Base-by-base conservation (phyloP, 1,140 invertebrate species). In the honey bee (Apis mellifera) region DNA sequence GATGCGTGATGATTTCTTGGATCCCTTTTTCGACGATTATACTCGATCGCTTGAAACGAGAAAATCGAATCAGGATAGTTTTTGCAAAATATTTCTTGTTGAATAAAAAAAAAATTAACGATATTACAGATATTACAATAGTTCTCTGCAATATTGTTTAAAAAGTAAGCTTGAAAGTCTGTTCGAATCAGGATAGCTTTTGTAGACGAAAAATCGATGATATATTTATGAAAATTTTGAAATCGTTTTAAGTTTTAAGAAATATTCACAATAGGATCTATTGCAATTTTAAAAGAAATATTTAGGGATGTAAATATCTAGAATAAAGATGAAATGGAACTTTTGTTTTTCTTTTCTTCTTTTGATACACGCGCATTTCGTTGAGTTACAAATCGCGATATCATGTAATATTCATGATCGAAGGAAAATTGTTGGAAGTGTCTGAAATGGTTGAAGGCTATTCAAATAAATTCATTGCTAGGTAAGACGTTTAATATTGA, bases 1-100 rank as follows among this genome's bases (percentile, higher is more conserved):
- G 72, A 76, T 64, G 62, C 68, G 62, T 64, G 32, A 60, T 64
- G 32, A 60, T 76, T 76, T 82, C 73, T 82, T 76, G 62, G 54
- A n/a, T n/a, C 23, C 60, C 11, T 74, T 81, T 75, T 75, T 57
- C 71, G 3, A 23, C 32, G 21, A 8, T 21, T 54, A n/a, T 54
- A 54, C 19, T 8, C 69, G 69, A 17, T 54, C 42, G 48, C 17
- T 15, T 23, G 73, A 26, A 69, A 78, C 64, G 66, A 78, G 54
- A 71, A 71, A 78, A 71, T 78, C 42, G 21, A 17, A 59, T 23
- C 54, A 15, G 12, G 32, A 11, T 57, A 8, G 64, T 48, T 78
- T 23, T 26, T 55, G 5, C 4, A 5, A 42, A 7, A 42, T 42
- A 42, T 0, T 26, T 42, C 32, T 42, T 42, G 3, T 7, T 42